Evolutionary conservation across 2,888 invertebrate genomes (phyloP), one percentile per base, ranked within the genome.

Genomic region (Prostheceraeus crozeri): DNA sequence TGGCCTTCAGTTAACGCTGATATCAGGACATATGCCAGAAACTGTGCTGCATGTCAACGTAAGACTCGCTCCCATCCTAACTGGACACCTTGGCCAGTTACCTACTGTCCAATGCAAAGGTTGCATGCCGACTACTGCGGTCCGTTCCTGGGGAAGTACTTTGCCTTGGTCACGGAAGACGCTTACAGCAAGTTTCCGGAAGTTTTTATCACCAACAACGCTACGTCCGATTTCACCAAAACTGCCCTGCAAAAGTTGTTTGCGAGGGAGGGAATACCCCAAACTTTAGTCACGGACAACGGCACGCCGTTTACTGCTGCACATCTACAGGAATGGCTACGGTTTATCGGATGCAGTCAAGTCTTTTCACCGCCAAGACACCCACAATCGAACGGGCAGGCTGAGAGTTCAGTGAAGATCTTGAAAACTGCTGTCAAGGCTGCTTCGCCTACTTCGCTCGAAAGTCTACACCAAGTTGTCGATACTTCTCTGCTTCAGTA

Each of bases 171-270:
- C 14, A 19, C 19, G 19, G n/a, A 16, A 40, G 40, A 40, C 19
- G n/a, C 40, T 4, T 40, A 40, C 19, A 16, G 14, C 40, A 40
- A 40, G 19, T 40, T 14, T 14, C 40, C 40, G 19, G 40, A 40
- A 40, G 40, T 40, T 16, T 40, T 40, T 14, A 16, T 40, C 14
- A 40, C 40, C n/a, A 40, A 14, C 40, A 16, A 14, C 19, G 40
- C 40, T 40, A 16, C 40, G 19, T 14, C 40, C 40, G 19, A 19
- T 14, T 40, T 40, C 19, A 16, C 40, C n/a, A 40, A 40, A 14
- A 40, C n/a, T 16, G 40, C 40, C 6, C n/a, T 40, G 40, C n/a
- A 19, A 40, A 40, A 40, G 19, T 16, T 57, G 8, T 57, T 57
- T 21, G 53, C 21, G 51, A 54, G 19, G 11, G 16, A 16, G n/a